These are phyloP conservation scores for Chaetophractus vellerosus DNA, from an alignment of 2,797 vertebrate species.

Conservation along the genomic window DNA sequence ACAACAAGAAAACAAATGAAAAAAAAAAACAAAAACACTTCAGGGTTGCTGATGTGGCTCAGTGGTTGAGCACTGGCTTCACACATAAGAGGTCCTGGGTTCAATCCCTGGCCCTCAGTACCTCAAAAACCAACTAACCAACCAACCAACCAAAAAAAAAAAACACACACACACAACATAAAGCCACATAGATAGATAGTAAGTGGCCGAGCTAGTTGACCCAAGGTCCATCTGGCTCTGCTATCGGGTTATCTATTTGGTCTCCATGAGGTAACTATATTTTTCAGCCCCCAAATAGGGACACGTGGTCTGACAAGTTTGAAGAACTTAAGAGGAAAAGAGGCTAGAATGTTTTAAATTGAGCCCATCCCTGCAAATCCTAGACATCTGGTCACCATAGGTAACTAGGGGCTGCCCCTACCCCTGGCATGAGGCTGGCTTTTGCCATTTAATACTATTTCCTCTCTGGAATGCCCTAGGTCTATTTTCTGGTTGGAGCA, in stretches of 20 bases:
- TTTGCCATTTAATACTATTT: conserved; percentile 68
- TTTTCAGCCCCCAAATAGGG: conserved; percentile 70
- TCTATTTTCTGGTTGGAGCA: conserved; percentile 83
- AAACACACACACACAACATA: too few relatives aligned
- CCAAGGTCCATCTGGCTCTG: background rate
- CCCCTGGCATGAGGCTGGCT: conserved; percentile 56
- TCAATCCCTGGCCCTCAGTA: too few relatives aligned
- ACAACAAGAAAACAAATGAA: too few relatives aligned
- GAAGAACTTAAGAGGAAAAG: conserved; percentile 51
- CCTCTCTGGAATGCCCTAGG: conserved; percentile 41
- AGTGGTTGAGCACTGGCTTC: too few relatives aligned
- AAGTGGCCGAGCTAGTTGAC: background rate
- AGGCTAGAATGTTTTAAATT: conserved; percentile 76
- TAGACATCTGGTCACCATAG: conserved; percentile 70
- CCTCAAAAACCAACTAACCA: too few relatives aligned
- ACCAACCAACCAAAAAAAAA: too few relatives aligned
- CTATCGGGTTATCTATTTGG: background rate
- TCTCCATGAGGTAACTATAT: conserved; percentile 67
- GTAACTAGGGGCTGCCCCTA: conserved; percentile 65
- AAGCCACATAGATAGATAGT: background rate
- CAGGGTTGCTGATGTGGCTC: too few relatives aligned
- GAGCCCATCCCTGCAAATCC: conserved; percentile 65
- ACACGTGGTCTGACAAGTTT: conserved; percentile 75
- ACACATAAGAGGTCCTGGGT: too few relatives aligned
- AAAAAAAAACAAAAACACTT: too few relatives aligned